These are phyloP conservation scores for Pseudoips prasinana DNA, from an alignment of 2,888 invertebrate species.

Conservation along the genomic window DNA sequence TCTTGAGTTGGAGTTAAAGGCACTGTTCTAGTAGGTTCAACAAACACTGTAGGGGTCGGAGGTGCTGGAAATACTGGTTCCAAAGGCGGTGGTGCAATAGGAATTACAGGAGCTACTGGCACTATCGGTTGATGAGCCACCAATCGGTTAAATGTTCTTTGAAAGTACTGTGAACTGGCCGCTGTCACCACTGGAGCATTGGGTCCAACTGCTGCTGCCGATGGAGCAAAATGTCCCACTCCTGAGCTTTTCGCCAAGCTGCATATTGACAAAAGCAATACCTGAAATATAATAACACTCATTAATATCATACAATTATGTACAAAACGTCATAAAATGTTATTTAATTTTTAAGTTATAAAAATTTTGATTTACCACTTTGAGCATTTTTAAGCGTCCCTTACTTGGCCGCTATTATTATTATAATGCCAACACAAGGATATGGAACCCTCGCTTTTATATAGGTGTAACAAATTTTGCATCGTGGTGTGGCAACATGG, in stretches of 20 bases:
- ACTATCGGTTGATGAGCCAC: constrained; percentile 46
- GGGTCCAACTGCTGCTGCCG: constrained; percentile 18
- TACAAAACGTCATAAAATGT: background rate
- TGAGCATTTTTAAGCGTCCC: constrained; percentile 57
- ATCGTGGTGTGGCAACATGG: constrained; percentile 73
- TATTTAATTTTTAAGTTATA: constrained; percentile 3
- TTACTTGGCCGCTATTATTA: constrained; percentile 59
- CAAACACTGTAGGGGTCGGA: constrained; percentile 32
- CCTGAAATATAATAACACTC: constrained; percentile 45
- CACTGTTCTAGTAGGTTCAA: constrained; percentile 22
- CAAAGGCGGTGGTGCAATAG: constrained; percentile 21
- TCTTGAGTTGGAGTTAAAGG: constrained; percentile 31
- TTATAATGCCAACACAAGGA: constrained; percentile 73
- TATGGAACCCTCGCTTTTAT: constrained; percentile 74
- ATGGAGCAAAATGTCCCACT: constrained; percentile 34
- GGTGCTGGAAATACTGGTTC: constrained; percentile 38
- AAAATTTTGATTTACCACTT: constrained; percentile 45
- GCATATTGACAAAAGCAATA: constrained; percentile 48
- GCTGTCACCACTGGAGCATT: constrained; percentile 83
- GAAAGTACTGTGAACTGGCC: constrained; percentile 85
- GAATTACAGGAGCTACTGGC: constrained; percentile 17
- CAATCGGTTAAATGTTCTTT: constrained; percentile 83
- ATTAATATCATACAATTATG: background rate
- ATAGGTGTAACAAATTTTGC: constrained; percentile 81
- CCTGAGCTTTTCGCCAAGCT: constrained; percentile 54